These are phyloP conservation scores for Parauchenoglanis ngamensis DNA, from an alignment of 2,797 vertebrate genomes.

Conservation along the genomic window DNA sequence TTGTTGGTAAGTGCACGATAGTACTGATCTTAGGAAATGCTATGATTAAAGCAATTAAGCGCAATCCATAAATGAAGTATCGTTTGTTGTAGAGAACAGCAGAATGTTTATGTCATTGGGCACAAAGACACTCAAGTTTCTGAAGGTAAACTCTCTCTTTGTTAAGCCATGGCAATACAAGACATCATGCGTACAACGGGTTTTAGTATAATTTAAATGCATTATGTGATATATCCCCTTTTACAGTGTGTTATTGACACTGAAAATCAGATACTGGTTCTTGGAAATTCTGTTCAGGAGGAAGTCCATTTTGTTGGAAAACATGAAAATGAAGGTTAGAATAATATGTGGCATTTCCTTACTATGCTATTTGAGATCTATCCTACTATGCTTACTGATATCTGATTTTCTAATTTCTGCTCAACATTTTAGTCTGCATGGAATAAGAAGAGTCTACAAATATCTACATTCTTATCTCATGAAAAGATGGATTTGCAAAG, in stretches of 20 bases:
- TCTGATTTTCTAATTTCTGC: neutral
- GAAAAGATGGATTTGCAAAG: neutral
- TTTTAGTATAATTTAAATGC: neutral
- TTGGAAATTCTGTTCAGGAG: neutral
- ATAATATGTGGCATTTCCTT: neutral
- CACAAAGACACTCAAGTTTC: neutral
- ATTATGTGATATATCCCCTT: neutral
- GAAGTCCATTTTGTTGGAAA: slow-evolving; percentile 1
- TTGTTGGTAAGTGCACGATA: slow-evolving; percentile 76
- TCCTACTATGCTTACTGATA: neutral
- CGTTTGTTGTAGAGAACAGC: neutral
- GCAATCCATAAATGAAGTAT: neutral
- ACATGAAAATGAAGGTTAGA: slow-evolving; percentile 5
- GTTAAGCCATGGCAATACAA: neutral
- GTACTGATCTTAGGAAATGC: neutral
- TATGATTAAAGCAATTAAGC: neutral
- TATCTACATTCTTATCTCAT: neutral
- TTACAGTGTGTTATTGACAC: neutral
- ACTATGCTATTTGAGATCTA: neutral
- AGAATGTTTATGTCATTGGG: neutral
- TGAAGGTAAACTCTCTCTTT: neutral
- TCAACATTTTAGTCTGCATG: neutral
- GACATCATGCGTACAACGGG: neutral
- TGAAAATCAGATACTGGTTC: neutral
- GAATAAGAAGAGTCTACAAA: neutral